Evolutionary conservation across 1,140 invertebrate genomes (phyloP), one percentile per base, ranked within the genome.

Genomic region (Sogatella furcifera): DNA sequence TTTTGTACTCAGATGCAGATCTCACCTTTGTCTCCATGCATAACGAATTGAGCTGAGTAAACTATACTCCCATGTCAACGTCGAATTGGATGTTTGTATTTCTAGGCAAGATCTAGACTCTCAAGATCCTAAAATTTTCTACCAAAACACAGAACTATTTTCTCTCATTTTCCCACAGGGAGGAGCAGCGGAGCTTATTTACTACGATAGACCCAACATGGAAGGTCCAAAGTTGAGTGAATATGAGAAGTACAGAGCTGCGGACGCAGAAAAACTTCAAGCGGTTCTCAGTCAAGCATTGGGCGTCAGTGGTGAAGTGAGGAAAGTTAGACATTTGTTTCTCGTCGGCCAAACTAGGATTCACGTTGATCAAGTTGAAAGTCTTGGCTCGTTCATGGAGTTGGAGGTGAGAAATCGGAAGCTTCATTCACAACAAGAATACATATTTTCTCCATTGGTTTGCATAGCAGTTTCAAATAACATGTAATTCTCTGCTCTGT

Each of bases 331-430:
- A 41, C 74, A 80, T 57, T 74, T 97, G 4, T 94, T 84, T 64
- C 76, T 94, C 68, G 76, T 89, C 42, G 89, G 82, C 0, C 88
- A 94, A 69, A 95, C 92, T 9, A 80, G 93, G 63, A 80, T 97
- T 38, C 94, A 97, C 71, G 76, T 95, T 63, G 95, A 97, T 73
- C 70, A 81, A 66, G 94, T 97, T 0, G 74, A 85, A 66, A 78
- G 77, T 54, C 77, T 97, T 14, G 94, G 94, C 5, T 70, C 86
- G 70, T 97, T 89, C 70, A 84, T 95, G 77, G 93, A 97, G 76
- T 76, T 97, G 42, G 94, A 97, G 78, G 92, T 95, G 66, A 58
- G 63, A 28, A 28, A 15, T 6, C 6, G 2, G 34, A 38, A 38
- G 11, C 34, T 5, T 38, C 11, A 10, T 10, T 5, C 34, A 11